These are phyloP conservation scores for Athrips mouffetella DNA, from an alignment of 2,888 invertebrate species.

Conservation along the genomic window DNA sequence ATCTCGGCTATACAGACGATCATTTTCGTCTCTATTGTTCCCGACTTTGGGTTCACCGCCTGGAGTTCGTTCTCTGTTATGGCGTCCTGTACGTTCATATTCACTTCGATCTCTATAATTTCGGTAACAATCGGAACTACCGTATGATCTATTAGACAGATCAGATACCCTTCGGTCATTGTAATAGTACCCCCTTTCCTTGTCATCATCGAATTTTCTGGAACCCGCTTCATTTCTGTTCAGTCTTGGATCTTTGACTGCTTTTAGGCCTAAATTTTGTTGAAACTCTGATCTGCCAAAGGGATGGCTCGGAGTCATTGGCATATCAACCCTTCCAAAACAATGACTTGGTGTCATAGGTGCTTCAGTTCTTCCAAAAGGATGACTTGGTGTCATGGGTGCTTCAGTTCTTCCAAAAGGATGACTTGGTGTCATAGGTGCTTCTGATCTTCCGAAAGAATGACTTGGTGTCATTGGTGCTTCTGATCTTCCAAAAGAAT, in stretches of 20 bases:
- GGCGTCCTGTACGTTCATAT: conserved; percentile 33
- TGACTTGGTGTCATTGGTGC: too few relatives aligned
- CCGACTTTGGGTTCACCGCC: conserved; percentile 32
- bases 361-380: conserved; percentile 36
- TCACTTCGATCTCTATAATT: conserved; percentile 31
- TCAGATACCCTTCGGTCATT: conserved; percentile 34
- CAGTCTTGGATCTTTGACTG: conserved; percentile 51
- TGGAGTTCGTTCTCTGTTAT: conserved; percentile 29
- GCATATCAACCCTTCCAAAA: conserved; percentile 34
- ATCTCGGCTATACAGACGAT: conserved; percentile 28
- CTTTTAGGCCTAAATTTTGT: conserved; percentile 25
- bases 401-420: conserved; percentile 33
- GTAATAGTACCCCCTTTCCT: conserved; percentile 38
- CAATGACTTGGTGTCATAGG: conserved; percentile 42
- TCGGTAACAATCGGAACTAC: conserved; percentile 30
- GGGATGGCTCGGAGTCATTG: conserved; percentile 30
- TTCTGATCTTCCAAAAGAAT: conserved; percentile 34
- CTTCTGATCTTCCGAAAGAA: conserved; percentile 30
- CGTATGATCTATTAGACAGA: conserved; percentile 28
- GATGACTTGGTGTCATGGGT: conserved; percentile 30
- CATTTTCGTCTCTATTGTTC: conserved; percentile 31
- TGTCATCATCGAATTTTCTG: conserved; percentile 36
- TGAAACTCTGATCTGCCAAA: conserved; percentile 9
- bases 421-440: conserved; percentile 34
- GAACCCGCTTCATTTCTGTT: conserved; percentile 49